phyloP scores from a whole-genome alignment of 2,797 vertebrate genomes.

The Mormyrus proboscirostris region DNA sequence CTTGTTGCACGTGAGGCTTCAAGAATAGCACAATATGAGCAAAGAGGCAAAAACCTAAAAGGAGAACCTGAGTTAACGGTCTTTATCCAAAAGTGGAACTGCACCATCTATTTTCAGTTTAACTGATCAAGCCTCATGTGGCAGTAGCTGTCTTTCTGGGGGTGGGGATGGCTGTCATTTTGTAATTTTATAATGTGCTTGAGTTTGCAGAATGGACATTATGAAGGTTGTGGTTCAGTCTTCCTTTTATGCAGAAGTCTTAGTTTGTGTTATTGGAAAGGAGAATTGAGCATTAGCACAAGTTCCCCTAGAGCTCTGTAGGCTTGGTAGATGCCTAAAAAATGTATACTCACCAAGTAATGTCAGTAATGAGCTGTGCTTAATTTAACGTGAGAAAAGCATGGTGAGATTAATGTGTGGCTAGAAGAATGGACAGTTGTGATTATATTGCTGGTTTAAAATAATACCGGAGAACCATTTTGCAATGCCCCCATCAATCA shows the following conservation, averaged over 20 bases:
- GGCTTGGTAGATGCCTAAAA: neutral
- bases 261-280: neutral
- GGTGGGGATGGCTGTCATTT: neutral
- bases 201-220: neutral
- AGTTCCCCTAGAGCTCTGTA: neutral
- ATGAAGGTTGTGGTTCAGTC: neutral
- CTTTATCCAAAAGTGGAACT: slow-evolving; percentile 25
- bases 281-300: neutral
- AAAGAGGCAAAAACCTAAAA: slow-evolving; percentile 20
- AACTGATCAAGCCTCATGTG: neutral
- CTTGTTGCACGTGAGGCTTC: neutral
- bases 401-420: neutral
- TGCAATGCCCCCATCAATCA: neutral
- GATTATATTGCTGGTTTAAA: neutral
- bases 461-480: neutral
- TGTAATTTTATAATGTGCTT: neutral
- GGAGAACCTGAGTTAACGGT: slow-evolving; percentile 31
- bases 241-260: neutral
- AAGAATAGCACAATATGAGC: slow-evolving; percentile 2
- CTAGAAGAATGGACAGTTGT: neutral
- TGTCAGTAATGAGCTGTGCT: neutral
- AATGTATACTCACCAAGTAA: neutral
- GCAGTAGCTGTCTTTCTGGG: neutral
- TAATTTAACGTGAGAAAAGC: neutral
- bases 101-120: slow-evolving; percentile 2